Evolutionary conservation across 2,888 invertebrate species (phyloP).

Genomic region (Callimorpha dominula): DNA sequence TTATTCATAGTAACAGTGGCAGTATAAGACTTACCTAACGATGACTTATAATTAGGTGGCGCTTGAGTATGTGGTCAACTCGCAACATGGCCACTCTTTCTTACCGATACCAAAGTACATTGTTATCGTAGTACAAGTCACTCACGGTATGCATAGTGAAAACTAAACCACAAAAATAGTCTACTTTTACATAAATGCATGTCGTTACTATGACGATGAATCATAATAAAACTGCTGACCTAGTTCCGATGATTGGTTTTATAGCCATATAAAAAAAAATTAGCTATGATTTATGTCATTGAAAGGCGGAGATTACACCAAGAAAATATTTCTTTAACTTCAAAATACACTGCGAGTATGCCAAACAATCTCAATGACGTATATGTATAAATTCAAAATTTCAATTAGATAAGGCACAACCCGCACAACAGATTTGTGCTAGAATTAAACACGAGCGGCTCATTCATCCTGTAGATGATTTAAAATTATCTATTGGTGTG

Average conservation of each 20-base stretch:
- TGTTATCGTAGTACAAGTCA: neutral
- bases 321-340: neutral
- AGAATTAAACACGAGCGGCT: neutral
- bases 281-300: neutral
- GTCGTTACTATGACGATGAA: neutral
- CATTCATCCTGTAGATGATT: neutral
- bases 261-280: constrained; percentile 1
- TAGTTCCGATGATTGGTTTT: neutral
- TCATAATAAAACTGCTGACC: constrained; percentile 1
- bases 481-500: neutral
- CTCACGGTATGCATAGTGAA: neutral
- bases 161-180: neutral
- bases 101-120: neutral
- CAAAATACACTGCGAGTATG: neutral
- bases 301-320: neutral
- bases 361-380: no score
- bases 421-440: no score
- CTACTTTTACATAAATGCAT: neutral
- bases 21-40: neutral
- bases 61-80: neutral
- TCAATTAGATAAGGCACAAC: no score
- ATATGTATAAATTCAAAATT: no score
- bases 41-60: neutral
- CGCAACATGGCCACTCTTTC: no score
- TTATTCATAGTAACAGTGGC: no score